Conservation (phyloP, 2,113 vertebrate species). For the Rhea pennata region DNA sequence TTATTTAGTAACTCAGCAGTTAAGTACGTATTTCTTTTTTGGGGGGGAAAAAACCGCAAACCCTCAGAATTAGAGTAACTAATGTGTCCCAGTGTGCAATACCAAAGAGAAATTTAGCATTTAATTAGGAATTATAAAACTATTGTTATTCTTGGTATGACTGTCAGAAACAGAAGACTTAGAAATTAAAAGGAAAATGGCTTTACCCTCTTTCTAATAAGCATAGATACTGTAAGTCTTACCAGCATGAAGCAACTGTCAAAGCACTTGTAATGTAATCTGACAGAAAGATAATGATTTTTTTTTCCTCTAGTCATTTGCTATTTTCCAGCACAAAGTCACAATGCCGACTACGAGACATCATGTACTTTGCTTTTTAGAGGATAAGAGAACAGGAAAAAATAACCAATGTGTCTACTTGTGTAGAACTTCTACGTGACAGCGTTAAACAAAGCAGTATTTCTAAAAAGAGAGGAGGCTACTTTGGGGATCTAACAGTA, state of each 20-base stretch:
- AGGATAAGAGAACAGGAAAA: background rate
- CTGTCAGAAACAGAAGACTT: background rate
- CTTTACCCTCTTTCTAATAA: background rate
- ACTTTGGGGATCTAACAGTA: background rate
- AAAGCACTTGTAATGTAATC: background rate
- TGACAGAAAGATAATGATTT: conserved; percentile 24
- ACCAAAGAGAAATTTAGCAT: background rate
- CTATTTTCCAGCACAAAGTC: background rate
- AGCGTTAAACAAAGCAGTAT: background rate
- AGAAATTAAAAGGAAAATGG: conserved; percentile 23
- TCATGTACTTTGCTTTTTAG: background rate
- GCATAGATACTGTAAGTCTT: background rate
- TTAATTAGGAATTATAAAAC: background rate
- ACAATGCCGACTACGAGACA: background rate
- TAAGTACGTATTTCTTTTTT: background rate
- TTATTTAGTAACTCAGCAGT: background rate
- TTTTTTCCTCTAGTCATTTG: background rate
- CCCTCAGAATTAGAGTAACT: background rate
- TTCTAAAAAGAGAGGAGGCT: background rate
- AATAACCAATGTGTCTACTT: background rate
- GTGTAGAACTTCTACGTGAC: background rate
- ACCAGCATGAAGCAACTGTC: background rate
- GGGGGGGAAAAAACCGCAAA: background rate
- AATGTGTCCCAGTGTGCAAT: background rate
- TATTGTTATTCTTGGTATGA: background rate